Conservation (phyloP, 2,113 vertebrate species). For the Bambusicola thoracicus region DNA sequence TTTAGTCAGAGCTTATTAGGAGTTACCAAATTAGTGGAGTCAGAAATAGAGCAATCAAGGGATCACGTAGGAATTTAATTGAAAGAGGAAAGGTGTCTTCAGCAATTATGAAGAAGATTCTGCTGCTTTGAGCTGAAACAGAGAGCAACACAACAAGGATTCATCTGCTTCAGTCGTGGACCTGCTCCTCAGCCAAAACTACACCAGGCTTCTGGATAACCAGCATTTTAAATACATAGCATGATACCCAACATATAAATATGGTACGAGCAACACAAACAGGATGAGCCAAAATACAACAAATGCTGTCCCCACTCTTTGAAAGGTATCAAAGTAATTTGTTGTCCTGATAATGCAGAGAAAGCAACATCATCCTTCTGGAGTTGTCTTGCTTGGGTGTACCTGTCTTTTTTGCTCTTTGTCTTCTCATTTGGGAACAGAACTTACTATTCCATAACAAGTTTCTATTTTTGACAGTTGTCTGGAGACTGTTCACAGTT, state of each 20-base stretch:
- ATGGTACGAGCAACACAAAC: background rate
- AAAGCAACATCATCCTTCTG: background rate
- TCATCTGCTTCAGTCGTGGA: background rate
- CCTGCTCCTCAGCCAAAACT: background rate
- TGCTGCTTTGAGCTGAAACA: background rate
- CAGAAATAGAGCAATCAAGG: constrained; percentile 29
- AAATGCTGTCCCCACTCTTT: background rate
- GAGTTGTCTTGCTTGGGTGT: background rate
- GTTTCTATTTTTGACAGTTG: background rate
- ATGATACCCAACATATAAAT: background rate
- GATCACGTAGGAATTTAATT: constrained; percentile 7
- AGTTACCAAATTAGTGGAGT: background rate
- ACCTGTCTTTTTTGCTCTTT: background rate
- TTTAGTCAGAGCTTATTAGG: constrained; percentile 5
- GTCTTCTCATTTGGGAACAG: background rate
- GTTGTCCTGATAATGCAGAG: background rate
- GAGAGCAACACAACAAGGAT: background rate
- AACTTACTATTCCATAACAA: background rate
- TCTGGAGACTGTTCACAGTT: background rate
- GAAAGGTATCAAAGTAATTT: background rate
- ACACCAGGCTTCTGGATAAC: background rate
- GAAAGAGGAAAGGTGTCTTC: constrained; percentile 19
- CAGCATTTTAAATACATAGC: background rate
- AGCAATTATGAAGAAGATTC: background rate
- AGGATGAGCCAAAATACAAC: background rate